phyloP scores from a whole-genome alignment of 2,888 invertebrate species.

The Aproaerema taeniolella region DNA sequence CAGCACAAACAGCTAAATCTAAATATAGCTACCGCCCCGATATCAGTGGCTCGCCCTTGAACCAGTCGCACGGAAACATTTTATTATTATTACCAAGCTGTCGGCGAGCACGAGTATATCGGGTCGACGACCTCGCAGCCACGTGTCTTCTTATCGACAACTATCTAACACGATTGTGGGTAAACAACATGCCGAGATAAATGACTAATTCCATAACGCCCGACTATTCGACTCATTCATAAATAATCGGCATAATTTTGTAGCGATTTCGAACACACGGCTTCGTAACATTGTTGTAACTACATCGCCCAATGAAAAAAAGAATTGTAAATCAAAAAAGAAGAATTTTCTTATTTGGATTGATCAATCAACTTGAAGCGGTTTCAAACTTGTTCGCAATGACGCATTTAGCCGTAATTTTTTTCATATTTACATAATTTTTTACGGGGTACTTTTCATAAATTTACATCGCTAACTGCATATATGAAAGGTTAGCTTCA shows the following conservation, averaged over 20 bases:
- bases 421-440: no score
- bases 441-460: no score
- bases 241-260: constrained; percentile 64
- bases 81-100: constrained; percentile 78
- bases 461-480: no score
- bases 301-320: no score
- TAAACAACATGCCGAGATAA: constrained; percentile 74
- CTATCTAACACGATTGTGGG: constrained; percentile 77
- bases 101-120: constrained; percentile 75
- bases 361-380: no score
- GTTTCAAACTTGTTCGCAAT: no score
- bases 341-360: no score
- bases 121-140: constrained; percentile 74
- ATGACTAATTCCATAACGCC: constrained; percentile 73
- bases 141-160: constrained; percentile 78
- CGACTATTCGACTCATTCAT: constrained; percentile 66
- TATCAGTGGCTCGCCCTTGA: constrained; percentile 78
- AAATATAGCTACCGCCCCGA: constrained; percentile 77
- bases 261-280: constrained; percentile 49
- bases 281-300: no score
- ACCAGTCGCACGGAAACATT: constrained; percentile 78
- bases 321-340: no score
- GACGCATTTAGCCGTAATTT: no score
- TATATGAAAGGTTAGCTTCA: no score
- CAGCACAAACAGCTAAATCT: constrained; percentile 72